A percentile compares a stretch with the other conserved stretches of the same genome.
These are phyloP conservation scores for Umimayanthus chanpuru DNA, from an alignment of 92 coral and sea anemone genomes.

Conservation along the genomic window DNA sequence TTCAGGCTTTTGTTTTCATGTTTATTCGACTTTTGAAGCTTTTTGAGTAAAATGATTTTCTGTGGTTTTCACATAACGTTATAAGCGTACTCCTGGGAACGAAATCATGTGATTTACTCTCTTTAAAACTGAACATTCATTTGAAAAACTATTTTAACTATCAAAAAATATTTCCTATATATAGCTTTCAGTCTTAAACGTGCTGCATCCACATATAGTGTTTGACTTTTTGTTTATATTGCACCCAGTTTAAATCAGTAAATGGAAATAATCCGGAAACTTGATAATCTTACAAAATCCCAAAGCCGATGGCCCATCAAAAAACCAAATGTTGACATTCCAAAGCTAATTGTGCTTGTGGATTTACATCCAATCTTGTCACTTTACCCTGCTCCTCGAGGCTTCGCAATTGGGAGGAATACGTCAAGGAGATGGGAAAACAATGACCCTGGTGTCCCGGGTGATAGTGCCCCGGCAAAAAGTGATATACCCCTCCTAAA, in stretches of 20 bases:
- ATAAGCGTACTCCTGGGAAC: not conserved
- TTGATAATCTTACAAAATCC: not conserved
- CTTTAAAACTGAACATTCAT: not conserved
- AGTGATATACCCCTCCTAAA: no score
- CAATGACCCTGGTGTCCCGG: not conserved
- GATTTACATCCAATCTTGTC: conserved; percentile 15
- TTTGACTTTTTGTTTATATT: not conserved
- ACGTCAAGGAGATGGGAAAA: not conserved
- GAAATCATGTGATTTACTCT: not conserved
- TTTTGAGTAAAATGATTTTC: not conserved
- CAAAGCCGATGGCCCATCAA: not conserved
- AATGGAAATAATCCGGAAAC: conserved; percentile 20
- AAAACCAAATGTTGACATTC: conserved; percentile 41
- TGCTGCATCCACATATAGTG: not conserved
- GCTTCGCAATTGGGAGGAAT: not conserved
- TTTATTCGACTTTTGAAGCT: not conserved
- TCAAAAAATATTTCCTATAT: not conserved
- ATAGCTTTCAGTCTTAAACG: not conserved
- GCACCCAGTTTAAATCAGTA: not conserved
- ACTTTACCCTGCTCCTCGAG: not conserved
- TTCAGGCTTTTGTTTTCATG: conserved; percentile 11
- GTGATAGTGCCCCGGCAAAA: not conserved
- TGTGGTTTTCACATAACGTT: not conserved
- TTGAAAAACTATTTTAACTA: not conserved
- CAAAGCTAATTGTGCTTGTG: conserved; percentile 20